Percentiles rank a stretch among this genome's conserved stretches.
These are phyloP conservation scores for Pammene fasciana DNA, from an alignment of 2,888 invertebrate species.

Conservation along the genomic window DNA sequence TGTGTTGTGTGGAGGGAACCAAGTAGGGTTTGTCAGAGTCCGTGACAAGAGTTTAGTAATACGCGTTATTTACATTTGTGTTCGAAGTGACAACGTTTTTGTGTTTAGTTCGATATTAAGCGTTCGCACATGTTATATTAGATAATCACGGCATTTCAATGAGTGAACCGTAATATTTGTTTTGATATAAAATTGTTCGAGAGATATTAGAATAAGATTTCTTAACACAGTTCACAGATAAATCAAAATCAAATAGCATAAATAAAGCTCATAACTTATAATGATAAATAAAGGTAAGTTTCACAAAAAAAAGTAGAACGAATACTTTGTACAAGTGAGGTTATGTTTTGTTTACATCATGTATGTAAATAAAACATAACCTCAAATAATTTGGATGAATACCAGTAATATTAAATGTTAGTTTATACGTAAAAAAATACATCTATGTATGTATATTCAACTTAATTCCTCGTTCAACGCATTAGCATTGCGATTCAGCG, in stretches of 20 bases:
- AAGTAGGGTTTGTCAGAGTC: conserved; percentile 3
- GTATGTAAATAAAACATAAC: background rate
- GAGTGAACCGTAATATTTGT: background rate
- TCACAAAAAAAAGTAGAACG: background rate
- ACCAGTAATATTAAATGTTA: background rate
- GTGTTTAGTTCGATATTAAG: background rate
- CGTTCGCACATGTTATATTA: background rate
- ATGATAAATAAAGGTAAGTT: background rate
- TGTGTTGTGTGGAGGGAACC: background rate
- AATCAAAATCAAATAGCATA: background rate
- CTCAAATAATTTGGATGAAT: background rate
- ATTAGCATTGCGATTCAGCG: too few species aligned
- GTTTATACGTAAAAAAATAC: too few species aligned
- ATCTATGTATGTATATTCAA: too few species aligned
- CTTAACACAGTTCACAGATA: background rate
- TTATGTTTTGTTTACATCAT: background rate
- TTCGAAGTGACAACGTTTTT: background rate
- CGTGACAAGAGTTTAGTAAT: background rate
- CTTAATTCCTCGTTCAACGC: too few species aligned
- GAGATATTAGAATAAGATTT: background rate
- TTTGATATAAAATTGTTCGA: too few species aligned
- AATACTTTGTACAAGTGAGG: background rate
- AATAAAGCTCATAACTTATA: too few species aligned
- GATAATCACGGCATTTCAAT: background rate
- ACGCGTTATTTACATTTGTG: conserved; percentile 7